Percentiles rank a stretch among this genome's conserved stretches.
These are phyloP conservation scores for Dynastes maya DNA, from an alignment of 2,888 invertebrate genomes.

Conservation along the genomic window DNA sequence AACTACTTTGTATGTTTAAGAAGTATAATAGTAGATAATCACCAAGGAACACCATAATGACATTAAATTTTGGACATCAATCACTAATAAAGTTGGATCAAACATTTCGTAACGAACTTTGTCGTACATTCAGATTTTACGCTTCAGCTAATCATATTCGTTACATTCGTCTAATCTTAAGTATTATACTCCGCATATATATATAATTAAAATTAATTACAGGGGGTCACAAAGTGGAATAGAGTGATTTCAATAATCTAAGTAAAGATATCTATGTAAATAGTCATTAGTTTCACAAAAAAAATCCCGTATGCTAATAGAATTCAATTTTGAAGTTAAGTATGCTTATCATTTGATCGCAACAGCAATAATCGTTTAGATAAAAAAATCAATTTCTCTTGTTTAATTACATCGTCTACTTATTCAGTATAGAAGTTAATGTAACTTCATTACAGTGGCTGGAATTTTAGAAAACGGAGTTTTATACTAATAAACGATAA, in stretches of 20 bases:
- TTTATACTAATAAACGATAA: no score
- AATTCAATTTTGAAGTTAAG: conserved; percentile 3
- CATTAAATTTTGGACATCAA: no score
- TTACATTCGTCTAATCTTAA: no score
- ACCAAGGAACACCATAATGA: no score
- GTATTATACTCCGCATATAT: no score
- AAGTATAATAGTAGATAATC: neutral
- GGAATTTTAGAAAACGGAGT: no score
- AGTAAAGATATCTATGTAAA: no score
- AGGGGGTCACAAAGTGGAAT: no score
- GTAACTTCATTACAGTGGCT: neutral
- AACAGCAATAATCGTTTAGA: neutral
- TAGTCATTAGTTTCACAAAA: no score
- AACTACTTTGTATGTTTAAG: neutral
- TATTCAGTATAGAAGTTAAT: conserved; percentile 8
- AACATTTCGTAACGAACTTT: neutral
- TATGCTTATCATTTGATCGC: neutral
- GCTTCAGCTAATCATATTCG: neutral
- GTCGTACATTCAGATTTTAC: neutral
- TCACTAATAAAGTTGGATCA: neutral
- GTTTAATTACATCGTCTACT: neutral
- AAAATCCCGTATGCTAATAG: neutral
- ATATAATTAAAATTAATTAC: no score
- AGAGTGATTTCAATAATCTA: no score
- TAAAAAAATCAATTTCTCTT: conserved; percentile 4